These are phyloP conservation scores for Peromyscus leucopus DNA, from an alignment of 2,113 vertebrate species.

Conservation along the genomic window DNA sequence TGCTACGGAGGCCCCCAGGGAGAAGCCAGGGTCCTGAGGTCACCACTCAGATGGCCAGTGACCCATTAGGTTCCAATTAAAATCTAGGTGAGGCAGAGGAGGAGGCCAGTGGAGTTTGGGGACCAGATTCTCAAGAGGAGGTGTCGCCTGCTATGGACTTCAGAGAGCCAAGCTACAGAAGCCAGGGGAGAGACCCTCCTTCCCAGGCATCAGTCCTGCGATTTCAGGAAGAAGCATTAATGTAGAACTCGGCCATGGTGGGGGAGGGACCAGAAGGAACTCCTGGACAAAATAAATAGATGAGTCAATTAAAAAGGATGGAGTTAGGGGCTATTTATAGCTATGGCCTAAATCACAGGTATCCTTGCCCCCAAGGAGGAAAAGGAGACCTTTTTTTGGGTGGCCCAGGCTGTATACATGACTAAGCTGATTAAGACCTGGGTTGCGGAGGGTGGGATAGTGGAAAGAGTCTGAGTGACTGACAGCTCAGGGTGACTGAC, in stretches of 20 bases:
- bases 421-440: slow-evolving; percentile 59
- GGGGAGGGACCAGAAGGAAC: slow-evolving; percentile 5
- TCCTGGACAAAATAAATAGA: slow-evolving; percentile 58
- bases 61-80: background rate
- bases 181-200: background rate
- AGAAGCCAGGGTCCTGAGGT: background rate
- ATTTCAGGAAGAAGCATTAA: background rate
- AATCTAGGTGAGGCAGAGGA: background rate
- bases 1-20: background rate
- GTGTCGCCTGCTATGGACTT: background rate
- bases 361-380: slow-evolving; percentile 35
- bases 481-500: background rate
- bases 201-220: background rate
- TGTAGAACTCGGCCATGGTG: background rate
- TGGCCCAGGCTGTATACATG: background rate
- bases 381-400: slow-evolving; percentile 52
- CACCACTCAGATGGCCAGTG: background rate
- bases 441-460: slow-evolving; percentile 2
- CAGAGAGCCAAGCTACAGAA: background rate
- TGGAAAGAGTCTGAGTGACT: background rate
- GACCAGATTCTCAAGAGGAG: background rate
- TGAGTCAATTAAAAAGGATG: slow-evolving; percentile 46
- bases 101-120: background rate
- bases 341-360: slow-evolving; percentile 61
- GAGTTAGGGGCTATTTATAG: slow-evolving; percentile 67